phyloP scores from a whole-genome alignment of 2,113 vertebrate species.

The Oophaga pumilio region DNA sequence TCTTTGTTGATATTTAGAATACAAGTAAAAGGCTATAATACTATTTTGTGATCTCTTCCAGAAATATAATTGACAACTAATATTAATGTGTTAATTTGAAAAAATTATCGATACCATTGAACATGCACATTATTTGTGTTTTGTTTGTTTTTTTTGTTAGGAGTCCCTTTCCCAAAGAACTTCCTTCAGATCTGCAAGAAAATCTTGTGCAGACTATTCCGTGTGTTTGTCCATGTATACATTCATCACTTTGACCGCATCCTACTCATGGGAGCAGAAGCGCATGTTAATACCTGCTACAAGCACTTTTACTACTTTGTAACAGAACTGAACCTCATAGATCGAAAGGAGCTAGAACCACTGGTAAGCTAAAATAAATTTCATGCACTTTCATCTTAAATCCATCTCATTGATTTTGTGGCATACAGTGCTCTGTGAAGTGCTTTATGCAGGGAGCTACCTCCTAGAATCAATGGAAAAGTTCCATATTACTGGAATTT shows the following conservation, averaged over 20 bases:
- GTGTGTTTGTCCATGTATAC: conserved; percentile 86
- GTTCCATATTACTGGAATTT: too few relatives aligned
- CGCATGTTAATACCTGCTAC: conserved; percentile 87
- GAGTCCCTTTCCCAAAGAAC: conserved; percentile 86
- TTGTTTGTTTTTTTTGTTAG: conserved; percentile 62
- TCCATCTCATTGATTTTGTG: background rate
- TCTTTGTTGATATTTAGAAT: too few relatives aligned
- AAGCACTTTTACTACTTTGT: conserved; percentile 90
- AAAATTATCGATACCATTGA: background rate
- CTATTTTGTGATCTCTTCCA: too few relatives aligned
- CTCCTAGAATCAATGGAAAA: too few relatives aligned
- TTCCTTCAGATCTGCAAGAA: conserved; percentile 89
- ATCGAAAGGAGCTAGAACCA: conserved; percentile 85
- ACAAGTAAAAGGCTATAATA: too few relatives aligned
- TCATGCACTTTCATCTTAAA: background rate
- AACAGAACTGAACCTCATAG: conserved; percentile 85
- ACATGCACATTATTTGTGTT: background rate
- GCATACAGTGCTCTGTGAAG: background rate
- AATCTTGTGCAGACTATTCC: conserved; percentile 84
- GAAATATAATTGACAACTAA: too few relatives aligned
- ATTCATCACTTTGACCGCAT: conserved; percentile 88
- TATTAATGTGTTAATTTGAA: background rate
- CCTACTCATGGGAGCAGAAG: conserved; percentile 83
- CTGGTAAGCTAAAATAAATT: conserved; percentile 74
- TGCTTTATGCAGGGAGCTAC: background rate